phyloP scores from a whole-genome alignment of 2,113 vertebrate species.

The Symphodus melops region DNA sequence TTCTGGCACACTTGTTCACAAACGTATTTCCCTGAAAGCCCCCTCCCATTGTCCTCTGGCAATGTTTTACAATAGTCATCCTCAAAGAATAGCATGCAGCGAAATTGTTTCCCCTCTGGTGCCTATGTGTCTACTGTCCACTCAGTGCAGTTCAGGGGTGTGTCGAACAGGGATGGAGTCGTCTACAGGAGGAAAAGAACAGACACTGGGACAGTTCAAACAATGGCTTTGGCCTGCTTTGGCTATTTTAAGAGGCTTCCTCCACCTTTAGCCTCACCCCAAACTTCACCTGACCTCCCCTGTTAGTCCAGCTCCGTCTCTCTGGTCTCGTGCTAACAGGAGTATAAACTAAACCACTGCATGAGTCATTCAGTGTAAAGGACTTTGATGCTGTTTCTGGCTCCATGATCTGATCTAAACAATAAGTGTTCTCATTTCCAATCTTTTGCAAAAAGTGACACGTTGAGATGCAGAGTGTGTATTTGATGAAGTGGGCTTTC shows the following conservation, averaged over 20 bases:
- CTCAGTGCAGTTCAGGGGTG: constrained; percentile 40
- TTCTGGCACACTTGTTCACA: constrained; percentile 19
- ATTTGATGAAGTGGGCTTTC: no score
- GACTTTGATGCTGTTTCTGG: constrained; percentile 46
- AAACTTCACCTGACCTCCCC: constrained; percentile 35
- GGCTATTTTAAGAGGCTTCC: constrained; percentile 73
- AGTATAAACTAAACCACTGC: constrained; percentile 29
- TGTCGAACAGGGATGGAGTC: constrained; percentile 33
- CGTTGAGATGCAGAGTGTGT: no score
- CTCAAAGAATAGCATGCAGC: constrained; percentile 53
- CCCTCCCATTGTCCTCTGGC: constrained; percentile 33
- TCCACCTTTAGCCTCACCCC: constrained; percentile 46
- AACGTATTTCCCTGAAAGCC: neutral
- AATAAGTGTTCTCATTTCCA: constrained; percentile 14
- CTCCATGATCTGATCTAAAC: constrained; percentile 9
- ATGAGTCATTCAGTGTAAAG: constrained; percentile 42
- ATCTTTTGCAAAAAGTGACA: no score
- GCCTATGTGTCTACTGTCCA: constrained; percentile 75
- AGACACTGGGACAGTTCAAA: constrained; percentile 65
- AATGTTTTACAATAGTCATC: constrained; percentile 47
- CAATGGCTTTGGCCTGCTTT: constrained; percentile 65
- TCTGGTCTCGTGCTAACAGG: constrained; percentile 32
- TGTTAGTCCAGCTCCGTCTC: constrained; percentile 8
- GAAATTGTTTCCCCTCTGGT: constrained; percentile 65
- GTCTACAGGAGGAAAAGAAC: constrained; percentile 45